A percentile compares a stretch with the other conserved stretches of the same genome.
phyloP scores from a whole-genome alignment of 2,888 invertebrate genomes.

The Notocelia uddmanniana region DNA sequence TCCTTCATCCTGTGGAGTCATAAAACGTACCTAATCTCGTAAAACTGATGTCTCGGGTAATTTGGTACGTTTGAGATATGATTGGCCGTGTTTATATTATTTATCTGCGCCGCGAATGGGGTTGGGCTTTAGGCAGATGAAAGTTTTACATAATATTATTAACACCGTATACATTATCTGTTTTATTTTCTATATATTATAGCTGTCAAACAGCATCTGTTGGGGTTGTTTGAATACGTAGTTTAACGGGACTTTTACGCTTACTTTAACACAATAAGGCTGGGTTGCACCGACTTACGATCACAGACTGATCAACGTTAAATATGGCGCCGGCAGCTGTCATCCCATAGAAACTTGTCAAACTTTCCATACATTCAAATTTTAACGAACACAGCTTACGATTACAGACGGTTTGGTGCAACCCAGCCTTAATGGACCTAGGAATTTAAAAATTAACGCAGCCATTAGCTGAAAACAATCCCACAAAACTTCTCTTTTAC shows the following conservation, averaged over 20 bases:
- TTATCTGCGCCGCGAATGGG: neutral
- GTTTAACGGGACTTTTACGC: neutral
- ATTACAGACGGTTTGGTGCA: no score
- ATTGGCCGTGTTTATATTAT: conserved; percentile 36
- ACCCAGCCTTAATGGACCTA: conserved; percentile 14
- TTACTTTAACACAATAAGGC: conserved; percentile 22
- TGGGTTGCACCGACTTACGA: no score
- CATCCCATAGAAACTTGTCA: no score
- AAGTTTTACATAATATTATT: neutral
- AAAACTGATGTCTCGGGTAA: conserved; percentile 41
- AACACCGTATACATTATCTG: neutral
- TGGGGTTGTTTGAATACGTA: neutral
- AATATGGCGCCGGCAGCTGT: no score
- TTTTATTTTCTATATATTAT: neutral
- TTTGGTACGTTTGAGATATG: conserved; percentile 32
- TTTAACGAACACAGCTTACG: no score
- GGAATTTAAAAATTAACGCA: conserved; percentile 34
- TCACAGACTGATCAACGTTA: no score
- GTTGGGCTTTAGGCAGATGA: neutral
- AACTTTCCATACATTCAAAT: no score
- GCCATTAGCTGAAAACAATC: conserved; percentile 39
- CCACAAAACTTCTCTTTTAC: conserved; percentile 20
- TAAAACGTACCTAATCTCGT: conserved; percentile 46
- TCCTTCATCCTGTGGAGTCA: conserved; percentile 42
- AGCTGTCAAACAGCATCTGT: neutral